Evolutionary conservation across 1,140 invertebrate species (phyloP).

Genomic region (Galleria mellonella): DNA sequence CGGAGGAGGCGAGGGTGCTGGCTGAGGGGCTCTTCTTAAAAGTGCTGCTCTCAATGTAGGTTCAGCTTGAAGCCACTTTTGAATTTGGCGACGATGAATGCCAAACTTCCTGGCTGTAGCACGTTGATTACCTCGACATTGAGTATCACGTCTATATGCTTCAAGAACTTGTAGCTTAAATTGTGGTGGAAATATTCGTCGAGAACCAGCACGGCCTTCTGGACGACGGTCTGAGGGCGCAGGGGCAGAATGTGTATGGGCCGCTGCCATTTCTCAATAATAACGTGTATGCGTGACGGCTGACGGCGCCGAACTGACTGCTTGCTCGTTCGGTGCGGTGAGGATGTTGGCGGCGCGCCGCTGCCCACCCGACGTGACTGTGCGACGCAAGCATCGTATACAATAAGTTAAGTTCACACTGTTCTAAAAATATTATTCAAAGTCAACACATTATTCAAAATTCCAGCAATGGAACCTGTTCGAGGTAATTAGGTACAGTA

Average conservation of each 20-base stretch:
- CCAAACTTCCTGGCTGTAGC: slow-evolving; percentile 91
- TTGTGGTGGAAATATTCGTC: slow-evolving; percentile 87
- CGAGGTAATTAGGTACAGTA: too few relatives aligned
- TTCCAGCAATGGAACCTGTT: too few relatives aligned
- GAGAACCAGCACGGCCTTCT: slow-evolving; percentile 78
- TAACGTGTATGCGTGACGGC: slow-evolving; percentile 51
- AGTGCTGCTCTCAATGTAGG: slow-evolving; percentile 82
- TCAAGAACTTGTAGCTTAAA: slow-evolving; percentile 91
- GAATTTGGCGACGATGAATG: slow-evolving; percentile 89
- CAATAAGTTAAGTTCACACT: slow-evolving; percentile 31
- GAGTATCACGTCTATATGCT: slow-evolving; percentile 86
- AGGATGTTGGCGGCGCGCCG: slow-evolving; percentile 74
- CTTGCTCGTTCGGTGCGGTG: slow-evolving; percentile 40
- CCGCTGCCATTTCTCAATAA: slow-evolving; percentile 43
- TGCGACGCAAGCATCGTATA: slow-evolving; percentile 60
- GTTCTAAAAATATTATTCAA: too few relatives aligned
- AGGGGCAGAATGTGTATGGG: slow-evolving; percentile 58
- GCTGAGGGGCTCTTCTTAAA: slow-evolving; percentile 60
- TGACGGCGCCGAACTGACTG: slow-evolving; percentile 68
- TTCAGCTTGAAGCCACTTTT: slow-evolving; percentile 92
- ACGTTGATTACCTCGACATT: slow-evolving; percentile 89
- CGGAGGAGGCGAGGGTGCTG: slow-evolving; percentile 53
- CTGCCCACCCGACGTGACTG: slow-evolving; percentile 70
- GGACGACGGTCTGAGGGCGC: slow-evolving; percentile 68
- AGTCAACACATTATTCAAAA: too few relatives aligned